Conservation (phyloP, 2,797 vertebrate genomes). For the Oreonectes daqikongensis region DNA sequence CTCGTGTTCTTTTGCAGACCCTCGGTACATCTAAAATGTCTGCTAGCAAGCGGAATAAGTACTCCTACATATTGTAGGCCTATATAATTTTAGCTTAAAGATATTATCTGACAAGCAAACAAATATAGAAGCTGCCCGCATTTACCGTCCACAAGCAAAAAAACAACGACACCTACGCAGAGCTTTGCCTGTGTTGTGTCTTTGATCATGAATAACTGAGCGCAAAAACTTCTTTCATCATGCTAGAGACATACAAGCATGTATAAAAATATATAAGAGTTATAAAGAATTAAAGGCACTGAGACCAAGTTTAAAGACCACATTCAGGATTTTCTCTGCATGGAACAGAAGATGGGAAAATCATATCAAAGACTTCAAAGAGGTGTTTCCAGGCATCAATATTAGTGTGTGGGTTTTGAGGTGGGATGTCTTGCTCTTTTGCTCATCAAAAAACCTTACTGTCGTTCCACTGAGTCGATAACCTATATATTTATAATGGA, state of each 20-base stretch:
- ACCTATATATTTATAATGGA: neutral
- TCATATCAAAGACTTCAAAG: slow-evolving; percentile 24
- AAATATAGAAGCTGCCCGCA: neutral
- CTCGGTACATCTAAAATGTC: neutral
- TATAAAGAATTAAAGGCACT: neutral
- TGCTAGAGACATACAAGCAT: neutral
- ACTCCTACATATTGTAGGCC: slow-evolving; percentile 24
- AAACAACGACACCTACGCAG: slow-evolving; percentile 12
- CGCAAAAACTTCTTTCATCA: neutral
- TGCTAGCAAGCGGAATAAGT: neutral
- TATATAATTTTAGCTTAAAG: slow-evolving; percentile 15
- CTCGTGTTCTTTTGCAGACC: neutral
- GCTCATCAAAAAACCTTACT: slow-evolving; percentile 19
- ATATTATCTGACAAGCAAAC: slow-evolving; percentile 9
- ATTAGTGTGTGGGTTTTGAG: slow-evolving; percentile 45
- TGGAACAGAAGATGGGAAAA: slow-evolving; percentile 21
- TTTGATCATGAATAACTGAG: neutral
- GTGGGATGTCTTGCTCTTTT: slow-evolving; percentile 46
- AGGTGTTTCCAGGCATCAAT: slow-evolving; percentile 50
- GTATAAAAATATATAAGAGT: neutral
- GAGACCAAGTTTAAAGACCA: neutral
- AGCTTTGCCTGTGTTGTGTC: neutral
- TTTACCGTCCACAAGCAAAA: slow-evolving; percentile 1
- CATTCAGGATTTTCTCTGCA: slow-evolving; percentile 28
- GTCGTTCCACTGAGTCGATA: slow-evolving; percentile 38